Conservation (phyloP, 2,888 invertebrate genomes). For the Gasteruption jaculator region DNA sequence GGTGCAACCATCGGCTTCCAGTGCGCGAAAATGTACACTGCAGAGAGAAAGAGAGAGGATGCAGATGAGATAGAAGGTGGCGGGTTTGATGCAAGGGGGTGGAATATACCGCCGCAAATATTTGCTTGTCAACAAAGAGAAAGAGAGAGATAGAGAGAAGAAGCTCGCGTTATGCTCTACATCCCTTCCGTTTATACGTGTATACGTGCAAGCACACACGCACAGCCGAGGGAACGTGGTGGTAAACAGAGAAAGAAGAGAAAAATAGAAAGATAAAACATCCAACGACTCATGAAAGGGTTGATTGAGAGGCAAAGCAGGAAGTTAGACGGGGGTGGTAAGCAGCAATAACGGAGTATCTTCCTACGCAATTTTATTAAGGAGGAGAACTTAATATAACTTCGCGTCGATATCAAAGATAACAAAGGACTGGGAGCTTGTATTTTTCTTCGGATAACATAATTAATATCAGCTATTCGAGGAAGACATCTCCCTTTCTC, state of each 20-base stretch:
- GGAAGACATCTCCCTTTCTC: no score
- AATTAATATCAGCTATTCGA: no score
- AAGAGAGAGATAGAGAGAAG: constrained; percentile 10
- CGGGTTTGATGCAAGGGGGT: constrained; percentile 24
- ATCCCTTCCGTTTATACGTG: constrained; percentile 35
- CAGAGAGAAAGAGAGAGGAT: neutral
- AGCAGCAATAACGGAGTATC: no score
- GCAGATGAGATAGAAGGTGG: neutral
- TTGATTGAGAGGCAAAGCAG: constrained; percentile 30
- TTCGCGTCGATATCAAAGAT: no score
- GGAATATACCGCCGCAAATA: constrained; percentile 46
- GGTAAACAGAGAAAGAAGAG: constrained; percentile 13
- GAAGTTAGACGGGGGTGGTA: constrained; percentile 3
- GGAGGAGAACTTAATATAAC: no score
- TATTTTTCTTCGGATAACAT: no score
- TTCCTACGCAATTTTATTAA: no score
- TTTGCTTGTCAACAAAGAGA: constrained; percentile 47
- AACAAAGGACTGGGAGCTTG: no score
- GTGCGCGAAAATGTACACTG: constrained; percentile 6
- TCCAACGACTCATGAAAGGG: constrained; percentile 31
- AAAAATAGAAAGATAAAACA: constrained; percentile 9
- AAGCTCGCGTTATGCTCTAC: constrained; percentile 32
- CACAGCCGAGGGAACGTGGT: constrained; percentile 31
- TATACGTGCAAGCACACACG: no score
- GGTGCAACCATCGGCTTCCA: no score